These are phyloP conservation scores for Hirundichthys speculiger DNA, from an alignment of 2,113 vertebrate genomes.

Conservation along the genomic window DNA sequence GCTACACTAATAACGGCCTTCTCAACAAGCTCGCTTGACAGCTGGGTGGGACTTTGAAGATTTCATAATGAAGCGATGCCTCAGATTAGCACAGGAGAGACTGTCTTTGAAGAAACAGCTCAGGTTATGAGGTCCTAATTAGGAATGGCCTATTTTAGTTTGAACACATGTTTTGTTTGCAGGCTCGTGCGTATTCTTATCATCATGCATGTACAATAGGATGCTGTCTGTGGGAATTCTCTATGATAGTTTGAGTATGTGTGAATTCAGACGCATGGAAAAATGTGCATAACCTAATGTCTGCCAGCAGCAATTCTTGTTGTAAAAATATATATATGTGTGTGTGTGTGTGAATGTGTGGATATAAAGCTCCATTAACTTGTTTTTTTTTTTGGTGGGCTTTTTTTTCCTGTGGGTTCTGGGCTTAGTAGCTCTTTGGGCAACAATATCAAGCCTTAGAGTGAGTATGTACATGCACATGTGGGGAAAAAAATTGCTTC, in stretches of 20 bases:
- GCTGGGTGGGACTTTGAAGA: slow-evolving; percentile 78
- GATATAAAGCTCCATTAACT: neutral
- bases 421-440: slow-evolving; percentile 3
- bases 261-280: neutral
- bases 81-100: slow-evolving; percentile 75
- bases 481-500: slow-evolving; percentile 2
- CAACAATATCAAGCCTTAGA: neutral
- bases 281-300: neutral
- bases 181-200: slow-evolving; percentile 12
- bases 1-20: slow-evolving; percentile 68
- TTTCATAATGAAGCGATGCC: slow-evolving; percentile 80
- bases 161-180: slow-evolving; percentile 60
- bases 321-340: neutral
- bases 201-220: slow-evolving; percentile 22
- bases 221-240: slow-evolving; percentile 23
- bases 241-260: neutral
- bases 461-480: neutral
- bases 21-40: slow-evolving; percentile 75
- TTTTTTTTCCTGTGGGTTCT: no score
- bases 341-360: neutral
- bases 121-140: slow-evolving; percentile 82
- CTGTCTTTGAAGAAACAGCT: slow-evolving; percentile 81
- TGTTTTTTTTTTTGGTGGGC: neutral
- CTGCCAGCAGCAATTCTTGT: slow-evolving; percentile 14
- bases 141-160: slow-evolving; percentile 79